phyloP scores from a whole-genome alignment of 2,797 vertebrate genomes.

The Ctenopoma kingsleyae region DNA sequence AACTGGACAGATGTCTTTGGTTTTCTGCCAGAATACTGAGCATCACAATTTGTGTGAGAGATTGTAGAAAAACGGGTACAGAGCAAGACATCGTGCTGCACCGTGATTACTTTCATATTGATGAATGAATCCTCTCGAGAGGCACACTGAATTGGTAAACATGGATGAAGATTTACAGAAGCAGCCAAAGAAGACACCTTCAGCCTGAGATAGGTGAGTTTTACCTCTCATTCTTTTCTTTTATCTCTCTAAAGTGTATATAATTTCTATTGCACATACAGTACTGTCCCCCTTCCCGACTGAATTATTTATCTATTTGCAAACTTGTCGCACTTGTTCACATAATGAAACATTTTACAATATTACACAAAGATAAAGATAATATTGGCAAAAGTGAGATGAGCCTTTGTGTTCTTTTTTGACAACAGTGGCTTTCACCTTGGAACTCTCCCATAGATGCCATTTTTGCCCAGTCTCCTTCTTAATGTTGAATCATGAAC shows the following conservation, averaged over 20 bases:
- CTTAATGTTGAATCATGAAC: too few relatives aligned
- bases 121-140: slow-evolving; percentile 42
- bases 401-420: too few relatives aligned
- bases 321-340: too few relatives aligned
- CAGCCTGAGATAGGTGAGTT: slow-evolving; percentile 8
- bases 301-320: too few relatives aligned
- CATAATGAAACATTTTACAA: too few relatives aligned
- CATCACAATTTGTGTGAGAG: slow-evolving; percentile 29
- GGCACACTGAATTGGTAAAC: slow-evolving; percentile 6
- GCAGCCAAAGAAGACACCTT: slow-evolving; percentile 16
- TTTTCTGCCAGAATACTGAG: slow-evolving; percentile 44
- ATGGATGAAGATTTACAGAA: slow-evolving; percentile 28
- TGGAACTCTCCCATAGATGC: too few relatives aligned
- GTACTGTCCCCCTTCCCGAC: too few relatives aligned
- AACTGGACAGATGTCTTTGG: slow-evolving; percentile 46
- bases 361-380: too few relatives aligned
- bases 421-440: too few relatives aligned
- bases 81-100: slow-evolving; percentile 24
- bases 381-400: too few relatives aligned
- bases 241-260: slow-evolving; percentile 5
- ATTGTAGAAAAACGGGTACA: slow-evolving; percentile 21
- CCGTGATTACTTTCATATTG: slow-evolving; percentile 53
- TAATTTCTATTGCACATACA: slow-evolving; percentile 4
- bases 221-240: slow-evolving; percentile 14
- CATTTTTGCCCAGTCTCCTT: too few relatives aligned